Evolutionary conservation across 2,888 invertebrate genomes (phyloP), one percentile per base, ranked within the genome.

Genomic region (Scaptomyza reducta): DNA sequence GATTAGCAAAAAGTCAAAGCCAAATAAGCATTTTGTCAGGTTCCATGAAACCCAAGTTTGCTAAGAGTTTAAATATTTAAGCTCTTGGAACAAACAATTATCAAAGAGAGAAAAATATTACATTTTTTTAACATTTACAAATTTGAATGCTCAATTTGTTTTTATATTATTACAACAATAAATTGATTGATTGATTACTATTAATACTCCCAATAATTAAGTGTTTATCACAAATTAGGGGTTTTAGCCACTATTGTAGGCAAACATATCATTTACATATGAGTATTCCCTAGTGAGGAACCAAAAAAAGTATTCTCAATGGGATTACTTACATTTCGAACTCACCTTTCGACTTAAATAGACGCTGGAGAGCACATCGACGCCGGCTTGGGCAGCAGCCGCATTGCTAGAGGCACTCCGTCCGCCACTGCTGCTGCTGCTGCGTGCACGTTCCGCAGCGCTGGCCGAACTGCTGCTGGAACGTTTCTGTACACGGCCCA

Each of bases 311-410:
- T 22, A 54, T 55, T 70, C 76, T 49, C 57, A 60, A 68, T 70
- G 72, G 74, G 85, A 88, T 89, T 87, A 86, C 85, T 86, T 86
- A 89, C 83, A 80, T 86, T 80, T 73, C 72, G 75, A 77, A 90
- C 89, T 79, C 85, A 90, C 90, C 90, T 90, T 90, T 79, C 90
- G 87, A 83, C 89, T 90, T 71, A 90, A 89, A 73, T 90, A 89
- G 41, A 79, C 79, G 64, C 62, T 88, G 57, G 84, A 82, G 14
- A 89, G 83, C 46, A 74, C 56, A 66, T 85, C 84, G 16, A 66
- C 77, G 7, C 67, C 57, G 7, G 66, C 35, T 16, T 67, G 74
- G 11, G 64, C 61, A 22, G 61, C 18, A 22, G 41, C 40, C 10
- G 47, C 41, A 7, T 54, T 77, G 62, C 71, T 76, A 16, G 77